phyloP scores from a whole-genome alignment of 2,113 vertebrate species.

The Fregata magnificens region DNA sequence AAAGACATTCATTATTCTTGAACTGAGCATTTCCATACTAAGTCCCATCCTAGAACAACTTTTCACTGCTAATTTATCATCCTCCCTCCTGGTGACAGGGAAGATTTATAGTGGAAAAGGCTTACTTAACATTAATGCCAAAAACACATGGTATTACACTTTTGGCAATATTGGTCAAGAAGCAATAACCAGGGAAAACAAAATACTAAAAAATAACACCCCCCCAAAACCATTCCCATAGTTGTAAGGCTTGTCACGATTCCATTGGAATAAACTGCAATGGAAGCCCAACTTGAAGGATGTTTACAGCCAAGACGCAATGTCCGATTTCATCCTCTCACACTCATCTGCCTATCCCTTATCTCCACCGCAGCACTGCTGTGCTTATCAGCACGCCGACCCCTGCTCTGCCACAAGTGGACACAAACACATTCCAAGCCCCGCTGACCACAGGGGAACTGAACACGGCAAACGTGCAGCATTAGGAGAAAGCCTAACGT shows the following conservation, averaged over 20 bases:
- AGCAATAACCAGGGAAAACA: slow-evolving; percentile 5
- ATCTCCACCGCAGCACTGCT: neutral
- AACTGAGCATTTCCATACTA: slow-evolving; percentile 21
- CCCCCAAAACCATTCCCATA: neutral
- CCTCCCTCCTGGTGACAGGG: neutral
- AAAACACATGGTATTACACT: slow-evolving; percentile 24
- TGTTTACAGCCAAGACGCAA: neutral
- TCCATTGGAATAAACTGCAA: neutral
- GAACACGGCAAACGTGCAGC: neutral
- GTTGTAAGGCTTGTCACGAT: neutral
- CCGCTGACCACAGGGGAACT: neutral
- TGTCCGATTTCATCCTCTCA: neutral
- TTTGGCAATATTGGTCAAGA: neutral
- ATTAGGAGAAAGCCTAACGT: rapidly evolving
- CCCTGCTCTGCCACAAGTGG: neutral
- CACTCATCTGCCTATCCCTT: neutral
- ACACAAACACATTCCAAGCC: neutral
- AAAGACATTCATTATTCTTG: slow-evolving; percentile 33
- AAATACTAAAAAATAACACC: neutral
- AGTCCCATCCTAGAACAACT: slow-evolving; percentile 31
- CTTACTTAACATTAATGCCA: slow-evolving; percentile 19
- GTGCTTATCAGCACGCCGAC: neutral
- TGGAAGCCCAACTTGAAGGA: neutral
- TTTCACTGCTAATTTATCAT: slow-evolving; percentile 62
- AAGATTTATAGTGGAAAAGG: slow-evolving; percentile 59